Percentiles rank a stretch among this genome's conserved stretches.
Conservation (phyloP, 2,888 invertebrate genomes). For the Gordius sp. region DNA sequence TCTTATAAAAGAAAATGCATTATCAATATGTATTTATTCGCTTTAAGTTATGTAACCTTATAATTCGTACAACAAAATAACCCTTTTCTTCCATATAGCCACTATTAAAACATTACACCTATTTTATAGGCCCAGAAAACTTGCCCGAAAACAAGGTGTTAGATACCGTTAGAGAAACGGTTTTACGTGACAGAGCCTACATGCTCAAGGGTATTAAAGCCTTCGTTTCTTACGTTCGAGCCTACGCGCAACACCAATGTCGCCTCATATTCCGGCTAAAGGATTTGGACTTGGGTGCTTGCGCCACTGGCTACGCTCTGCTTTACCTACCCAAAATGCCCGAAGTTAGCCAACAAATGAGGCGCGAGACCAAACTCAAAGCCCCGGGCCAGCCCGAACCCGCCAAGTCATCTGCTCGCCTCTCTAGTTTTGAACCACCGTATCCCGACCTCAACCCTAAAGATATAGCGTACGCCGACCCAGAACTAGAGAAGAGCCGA, state of each 20-base stretch:
- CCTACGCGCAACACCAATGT: constrained; percentile 84
- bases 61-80: no score
- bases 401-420: no score
- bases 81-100: no score
- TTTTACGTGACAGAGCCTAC: constrained; percentile 33
- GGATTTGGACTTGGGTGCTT: constrained; percentile 51
- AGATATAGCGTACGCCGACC: background rate
- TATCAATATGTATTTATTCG: no score
- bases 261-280: constrained; percentile 52
- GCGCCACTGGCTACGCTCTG: constrained; percentile 63
- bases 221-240: constrained; percentile 73
- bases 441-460: background rate
- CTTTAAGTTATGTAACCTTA: no score
- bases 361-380: no score
- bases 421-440: background rate
- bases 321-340: constrained; percentile 77
- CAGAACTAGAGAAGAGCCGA: background rate
- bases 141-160: no score
- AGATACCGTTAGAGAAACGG: background rate
- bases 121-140: no score
- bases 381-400: no score
- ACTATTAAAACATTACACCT: no score
- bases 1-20: no score
- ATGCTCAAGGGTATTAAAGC: constrained; percentile 66
- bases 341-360: no score